These are phyloP conservation scores for Schizotus pectinicornis DNA, from an alignment of 2,888 invertebrate genomes.

Conservation along the genomic window DNA sequence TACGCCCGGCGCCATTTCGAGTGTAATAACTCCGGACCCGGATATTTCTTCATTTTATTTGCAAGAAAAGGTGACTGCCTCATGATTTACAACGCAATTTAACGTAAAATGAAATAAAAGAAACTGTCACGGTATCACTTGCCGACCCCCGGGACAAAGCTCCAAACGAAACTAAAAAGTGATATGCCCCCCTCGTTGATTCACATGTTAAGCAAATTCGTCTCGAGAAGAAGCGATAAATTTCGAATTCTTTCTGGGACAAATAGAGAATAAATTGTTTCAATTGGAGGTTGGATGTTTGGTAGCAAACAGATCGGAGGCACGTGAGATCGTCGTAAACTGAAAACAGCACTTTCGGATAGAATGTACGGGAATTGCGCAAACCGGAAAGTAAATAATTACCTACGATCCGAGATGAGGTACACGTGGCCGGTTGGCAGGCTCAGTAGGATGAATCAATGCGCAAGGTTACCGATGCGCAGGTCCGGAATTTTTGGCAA, in stretches of 20 bases:
- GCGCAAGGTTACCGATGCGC: slow-evolving; percentile 17
- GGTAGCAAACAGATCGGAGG: slow-evolving; percentile 2
- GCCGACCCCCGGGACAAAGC: background rate
- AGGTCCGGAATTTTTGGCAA: slow-evolving; percentile 25
- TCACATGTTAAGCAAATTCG: background rate
- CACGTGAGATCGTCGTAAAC: slow-evolving; percentile 11
- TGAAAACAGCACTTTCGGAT: background rate
- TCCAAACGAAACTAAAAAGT: slow-evolving; percentile 3
- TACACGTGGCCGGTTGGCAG: slow-evolving; percentile 24
- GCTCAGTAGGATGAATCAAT: slow-evolving; percentile 2
- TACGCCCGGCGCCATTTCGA: slow-evolving; percentile 21
- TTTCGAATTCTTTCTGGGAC: background rate
- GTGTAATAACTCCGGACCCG: slow-evolving; percentile 17
- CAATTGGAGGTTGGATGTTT: slow-evolving; percentile 7
- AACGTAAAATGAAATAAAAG: slow-evolving; percentile 31
- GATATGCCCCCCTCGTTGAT: background rate
- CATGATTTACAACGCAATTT: slow-evolving; percentile 43
- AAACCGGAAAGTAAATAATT: slow-evolving; percentile 23
- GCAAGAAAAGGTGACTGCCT: slow-evolving; percentile 36
- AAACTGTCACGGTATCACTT: background rate
- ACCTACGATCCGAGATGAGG: slow-evolving; percentile 7
- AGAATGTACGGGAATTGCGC: slow-evolving; percentile 14
- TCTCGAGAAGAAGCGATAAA: background rate
- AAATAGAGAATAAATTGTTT: slow-evolving; percentile 5
- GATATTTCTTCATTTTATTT: slow-evolving; percentile 33